phyloP scores from a whole-genome alignment of 2,888 invertebrate species.

The Plemyria rubiginata region DNA sequence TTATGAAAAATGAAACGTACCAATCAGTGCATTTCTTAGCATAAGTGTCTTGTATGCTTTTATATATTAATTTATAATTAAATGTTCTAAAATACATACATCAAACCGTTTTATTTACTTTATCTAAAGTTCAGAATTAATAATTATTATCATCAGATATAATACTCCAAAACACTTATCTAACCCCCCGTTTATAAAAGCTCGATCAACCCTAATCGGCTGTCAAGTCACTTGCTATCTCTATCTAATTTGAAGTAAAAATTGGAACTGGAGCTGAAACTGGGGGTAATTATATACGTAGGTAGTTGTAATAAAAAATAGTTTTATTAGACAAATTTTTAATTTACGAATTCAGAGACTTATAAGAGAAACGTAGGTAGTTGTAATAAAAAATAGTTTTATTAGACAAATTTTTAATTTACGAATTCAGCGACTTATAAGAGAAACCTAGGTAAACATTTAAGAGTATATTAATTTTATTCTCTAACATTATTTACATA shows the following conservation, averaged over 20 bases:
- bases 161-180: too few species aligned
- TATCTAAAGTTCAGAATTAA: too few species aligned
- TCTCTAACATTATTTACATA: constrained; percentile 35
- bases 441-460: constrained; percentile 31
- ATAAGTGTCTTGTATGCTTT: constrained; percentile 80
- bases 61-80: constrained; percentile 82
- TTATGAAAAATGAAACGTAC: constrained; percentile 73
- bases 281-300: too few species aligned
- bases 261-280: too few species aligned
- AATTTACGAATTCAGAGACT: constrained; percentile 49
- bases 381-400: constrained; percentile 22
- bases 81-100: constrained; percentile 68
- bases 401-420: constrained; percentile 46
- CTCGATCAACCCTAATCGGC: too few species aligned
- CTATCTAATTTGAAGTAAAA: too few species aligned
- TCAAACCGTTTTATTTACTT: constrained; percentile 39
- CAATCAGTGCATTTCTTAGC: constrained; percentile 81
- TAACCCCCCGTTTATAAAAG: too few species aligned
- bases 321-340: constrained; percentile 34
- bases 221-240: too few species aligned
- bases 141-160: too few species aligned
- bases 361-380: too few species aligned
- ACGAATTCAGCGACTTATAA: constrained; percentile 46
- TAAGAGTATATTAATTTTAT: not conserved
- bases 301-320: constrained; percentile 28